Evolutionary conservation across 2,797 vertebrate species (phyloP), one percentile per base, ranked within the genome.

Genomic region (Molossus alvarezi): DNA sequence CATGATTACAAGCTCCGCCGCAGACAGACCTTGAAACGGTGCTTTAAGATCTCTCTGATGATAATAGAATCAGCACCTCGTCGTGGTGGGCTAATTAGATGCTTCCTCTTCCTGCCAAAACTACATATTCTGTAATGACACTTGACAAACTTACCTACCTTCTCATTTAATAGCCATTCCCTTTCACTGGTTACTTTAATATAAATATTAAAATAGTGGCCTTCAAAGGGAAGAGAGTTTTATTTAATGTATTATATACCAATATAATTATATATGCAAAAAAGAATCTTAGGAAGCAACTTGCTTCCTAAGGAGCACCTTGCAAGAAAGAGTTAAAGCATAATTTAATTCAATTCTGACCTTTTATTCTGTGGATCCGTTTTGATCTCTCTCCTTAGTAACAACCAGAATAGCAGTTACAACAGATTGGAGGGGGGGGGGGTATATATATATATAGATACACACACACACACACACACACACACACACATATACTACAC

Each of bases 251-350:
- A 53, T 86, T 87, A 88, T 5, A 69, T 82, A 88, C 41, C 72
- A 81, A 12, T 57, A 91, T 90, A 92, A 92, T 85, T 91, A 91
- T 41, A 18, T 57, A 72, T n/a, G 4, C 23, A 48, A 82, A 94
- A 91, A 88, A 88, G 37, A 88, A 80, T 29, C 29, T 87, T 45
- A 72, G 80, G 23, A 93, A 88, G 14, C 29, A 95, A 48, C 37
- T 82, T 21, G 21, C 23, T 88, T 92, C 82, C 57, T 75, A 95
- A 88, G 67, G 23, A 95, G 75, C 89, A 94, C 45, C 83, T 90
- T 95, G 65, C 37, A 81, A 45, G 90, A 80, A 80, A 71, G 9
- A 62, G 76, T 80, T 72, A 81, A 82, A 86, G 88, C 55, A 91
- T 81, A 88, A 86, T 94, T 41, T 85, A 81, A 48, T 86, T 79